Percentiles rank a stretch among this genome's conserved stretches.
Conservation (phyloP, 2,888 invertebrate species). For the Trissoscelio sp. region DNA sequence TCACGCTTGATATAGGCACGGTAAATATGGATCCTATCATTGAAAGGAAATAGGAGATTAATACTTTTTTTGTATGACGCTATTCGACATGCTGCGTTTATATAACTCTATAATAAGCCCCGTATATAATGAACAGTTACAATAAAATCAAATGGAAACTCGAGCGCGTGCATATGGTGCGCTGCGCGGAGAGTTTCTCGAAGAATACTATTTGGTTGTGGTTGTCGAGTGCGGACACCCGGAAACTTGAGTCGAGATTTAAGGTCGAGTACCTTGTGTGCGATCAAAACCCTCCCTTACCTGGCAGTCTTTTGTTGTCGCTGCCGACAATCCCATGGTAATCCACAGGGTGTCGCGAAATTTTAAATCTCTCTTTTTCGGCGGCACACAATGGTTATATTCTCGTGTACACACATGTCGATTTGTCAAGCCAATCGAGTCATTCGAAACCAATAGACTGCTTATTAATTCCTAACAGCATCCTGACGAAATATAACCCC, state of each 20-base stretch:
- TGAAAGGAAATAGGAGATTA: conserved; percentile 12
- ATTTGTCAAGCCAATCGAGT: conserved; percentile 65
- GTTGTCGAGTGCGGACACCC: conserved; percentile 69
- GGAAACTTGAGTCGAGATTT: conserved; percentile 70
- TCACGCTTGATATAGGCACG: background rate
- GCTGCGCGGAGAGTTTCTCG: conserved; percentile 31
- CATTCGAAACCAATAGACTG: conserved; percentile 65
- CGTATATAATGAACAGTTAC: conserved; percentile 62
- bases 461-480: conserved; percentile 59
- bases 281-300: conserved; percentile 67
- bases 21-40: conserved; percentile 28
- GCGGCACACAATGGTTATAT: conserved; percentile 26
- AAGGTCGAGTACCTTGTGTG: conserved; percentile 71
- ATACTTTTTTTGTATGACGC: conserved; percentile 23
- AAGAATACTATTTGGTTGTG: conserved; percentile 67
- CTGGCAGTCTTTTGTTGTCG: conserved; percentile 61
- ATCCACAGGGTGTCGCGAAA: conserved; percentile 68
- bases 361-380: conserved; percentile 47
- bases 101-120: conserved; percentile 58
- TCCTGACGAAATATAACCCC: conserved; percentile 27
- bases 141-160: conserved; percentile 64
- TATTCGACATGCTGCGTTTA: conserved; percentile 44
- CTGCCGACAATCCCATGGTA: conserved; percentile 54
- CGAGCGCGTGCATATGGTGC: conserved; percentile 68
- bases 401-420: conserved; percentile 63